phyloP scores from a whole-genome alignment of 1,140 invertebrate genomes.

The Diachasma alloeum region DNA sequence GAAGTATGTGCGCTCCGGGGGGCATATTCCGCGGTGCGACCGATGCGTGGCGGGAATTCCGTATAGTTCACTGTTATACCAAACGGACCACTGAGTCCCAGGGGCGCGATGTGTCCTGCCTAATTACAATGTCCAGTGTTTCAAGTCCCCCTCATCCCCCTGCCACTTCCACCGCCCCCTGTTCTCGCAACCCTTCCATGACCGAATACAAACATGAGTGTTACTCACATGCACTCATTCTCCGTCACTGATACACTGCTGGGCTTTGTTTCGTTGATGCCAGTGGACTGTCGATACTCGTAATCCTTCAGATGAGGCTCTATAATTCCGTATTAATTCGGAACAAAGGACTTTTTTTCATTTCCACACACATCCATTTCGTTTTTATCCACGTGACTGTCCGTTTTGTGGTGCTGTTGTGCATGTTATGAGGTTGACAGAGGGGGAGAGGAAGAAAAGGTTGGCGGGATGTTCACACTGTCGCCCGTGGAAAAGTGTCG shows the following conservation, averaged over 20 bases:
- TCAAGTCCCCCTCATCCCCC: constrained; percentile 40
- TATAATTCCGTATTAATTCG: constrained; percentile 21
- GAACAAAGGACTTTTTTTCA: constrained; percentile 10
- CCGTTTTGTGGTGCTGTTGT: not conserved
- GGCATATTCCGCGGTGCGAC: constrained; percentile 36
- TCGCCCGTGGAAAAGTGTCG: not conserved
- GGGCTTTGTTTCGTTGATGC: not conserved
- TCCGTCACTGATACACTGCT: not conserved
- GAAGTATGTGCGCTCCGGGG: constrained; percentile 44
- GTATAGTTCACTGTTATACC: not conserved
- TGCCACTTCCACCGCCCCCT: not conserved
- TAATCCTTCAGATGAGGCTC: not conserved
- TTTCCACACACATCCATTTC: not conserved
- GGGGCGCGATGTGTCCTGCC: constrained; percentile 60
- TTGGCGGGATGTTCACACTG: not conserved
- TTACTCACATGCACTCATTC: constrained; percentile 16
- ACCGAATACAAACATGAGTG: constrained; percentile 61
- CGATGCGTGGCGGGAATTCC: constrained; percentile 33
- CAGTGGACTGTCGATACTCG: not conserved
- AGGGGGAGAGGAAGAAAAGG: constrained; percentile 8
- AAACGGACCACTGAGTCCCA: constrained; percentile 42
- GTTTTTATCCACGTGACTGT: not conserved
- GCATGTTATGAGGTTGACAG: not conserved
- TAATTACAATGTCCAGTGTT: constrained; percentile 62
- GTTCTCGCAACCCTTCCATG: constrained; percentile 28